A percentile compares a stretch with the other conserved stretches of the same genome.
Conservation (phyloP, 1,140 invertebrate genomes). For the Ostrea edulis region DNA sequence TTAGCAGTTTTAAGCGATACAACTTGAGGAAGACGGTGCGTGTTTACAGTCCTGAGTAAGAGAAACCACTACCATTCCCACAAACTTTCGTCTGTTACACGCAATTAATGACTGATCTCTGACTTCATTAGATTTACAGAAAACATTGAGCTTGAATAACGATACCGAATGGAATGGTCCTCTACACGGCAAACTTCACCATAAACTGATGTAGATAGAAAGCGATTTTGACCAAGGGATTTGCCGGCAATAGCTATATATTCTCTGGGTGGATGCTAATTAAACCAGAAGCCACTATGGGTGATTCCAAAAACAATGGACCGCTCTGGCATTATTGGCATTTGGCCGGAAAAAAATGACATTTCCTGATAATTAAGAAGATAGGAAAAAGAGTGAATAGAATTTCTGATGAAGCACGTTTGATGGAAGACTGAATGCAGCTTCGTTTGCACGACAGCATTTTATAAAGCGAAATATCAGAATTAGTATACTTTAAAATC, state of each 20-base stretch:
- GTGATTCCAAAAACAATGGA: background rate
- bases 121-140: conserved; percentile 8
- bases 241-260: background rate
- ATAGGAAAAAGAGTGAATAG: background rate
- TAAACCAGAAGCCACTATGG: background rate
- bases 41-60: background rate
- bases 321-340: background rate
- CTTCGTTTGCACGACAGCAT: background rate
- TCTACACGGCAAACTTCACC: background rate
- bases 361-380: conserved; percentile 1
- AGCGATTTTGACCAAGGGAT: background rate
- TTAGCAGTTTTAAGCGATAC: background rate
- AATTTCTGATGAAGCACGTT: background rate
- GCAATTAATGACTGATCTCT: background rate
- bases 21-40: background rate
- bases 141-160: background rate
- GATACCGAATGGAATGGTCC: background rate
- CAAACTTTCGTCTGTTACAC: background rate
- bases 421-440: background rate
- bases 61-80: background rate
- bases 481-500: too few species aligned
- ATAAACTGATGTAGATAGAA: background rate
- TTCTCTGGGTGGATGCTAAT: conserved; percentile 18
- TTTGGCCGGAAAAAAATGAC: background rate
- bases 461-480: background rate